Base-by-base conservation (phyloP, 2,113 vertebrate species). In the Paracanthobrama guichenoti region DNA sequence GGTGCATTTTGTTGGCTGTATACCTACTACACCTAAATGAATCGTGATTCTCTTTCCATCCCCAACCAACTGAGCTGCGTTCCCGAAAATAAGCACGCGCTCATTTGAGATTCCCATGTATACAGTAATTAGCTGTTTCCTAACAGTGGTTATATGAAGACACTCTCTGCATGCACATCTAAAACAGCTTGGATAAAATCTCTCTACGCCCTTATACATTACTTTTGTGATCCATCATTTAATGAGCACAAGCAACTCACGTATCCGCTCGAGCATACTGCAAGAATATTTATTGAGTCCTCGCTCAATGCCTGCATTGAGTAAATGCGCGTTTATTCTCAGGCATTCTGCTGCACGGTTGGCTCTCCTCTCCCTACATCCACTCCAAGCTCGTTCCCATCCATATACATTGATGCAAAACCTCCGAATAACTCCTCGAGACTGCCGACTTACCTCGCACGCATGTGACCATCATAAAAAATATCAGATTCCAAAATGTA, bases 201-300 rank as follows among this genome's bases (percentile, higher is more conserved):
- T 46, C 20, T 14, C 55, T 8, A 12, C 26, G 50, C 13, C 50
- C 39, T 35, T 71, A 48, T 14, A 59, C 20, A 20, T 78, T 59
- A 79, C 67, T 89, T n/a, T 90, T 92, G 86, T 87, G 92, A 28
- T 86, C 88, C 90, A 90, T 90, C 91, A 92, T 88, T 94, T 92
- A 91, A 90, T 84, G 78, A 86, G 90, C 93, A 60, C 90, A 95
- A 95, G 88, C 94, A 94, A 93, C 94, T 95, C 95, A 95, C 95
- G 95, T 95, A 91, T 92, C 90, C 87, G 86, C 90, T 91, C 90
- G 93, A 96, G 94, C 94, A 94, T 95, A 94, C 95, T 94, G 96
- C 95, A 95, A 95, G 96, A 96, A 96, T 96, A 95, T 96, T 95
- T 96, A 95, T 95, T 93, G 94, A 96, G 94, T 92, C 84, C 89